Evolutionary conservation across 2,888 invertebrate species (phyloP).

Genomic region (Hypercompe scribonia): DNA sequence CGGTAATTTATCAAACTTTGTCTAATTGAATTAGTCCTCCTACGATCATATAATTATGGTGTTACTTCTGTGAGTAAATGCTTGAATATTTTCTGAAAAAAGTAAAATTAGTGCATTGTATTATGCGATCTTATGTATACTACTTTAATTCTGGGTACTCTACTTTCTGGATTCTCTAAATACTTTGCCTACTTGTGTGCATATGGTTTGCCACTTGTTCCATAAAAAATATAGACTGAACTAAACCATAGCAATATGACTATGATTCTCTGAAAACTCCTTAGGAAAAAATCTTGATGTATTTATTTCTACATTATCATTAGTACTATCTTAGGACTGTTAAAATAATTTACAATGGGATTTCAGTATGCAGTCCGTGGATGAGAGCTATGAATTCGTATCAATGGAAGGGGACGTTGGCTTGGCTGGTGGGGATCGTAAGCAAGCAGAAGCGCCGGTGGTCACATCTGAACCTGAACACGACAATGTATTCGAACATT

Average conservation of each 20-base stretch:
- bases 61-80: neutral
- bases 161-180: no score
- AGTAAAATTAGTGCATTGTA: neutral
- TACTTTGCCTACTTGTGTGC: neutral
- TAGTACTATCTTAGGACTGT: neutral
- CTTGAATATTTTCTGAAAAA: neutral
- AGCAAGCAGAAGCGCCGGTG: slow-evolving; percentile 53
- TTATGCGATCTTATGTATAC: no score
- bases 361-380: slow-evolving; percentile 83
- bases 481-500: slow-evolving; percentile 74
- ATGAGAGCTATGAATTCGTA: slow-evolving; percentile 84
- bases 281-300: neutral
- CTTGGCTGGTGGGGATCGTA: slow-evolving; percentile 69
- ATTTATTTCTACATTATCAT: neutral
- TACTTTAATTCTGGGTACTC: no score
- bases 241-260: neutral
- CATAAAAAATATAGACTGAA: neutral
- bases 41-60: neutral
- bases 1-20: neutral
- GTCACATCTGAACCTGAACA: slow-evolving; percentile 51
- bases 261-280: neutral
- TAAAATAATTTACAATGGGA: neutral
- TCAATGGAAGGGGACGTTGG: slow-evolving; percentile 76
- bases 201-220: neutral
- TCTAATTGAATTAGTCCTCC: neutral